Percentiles rank a stretch among this genome's conserved stretches.
phyloP scores from a whole-genome alignment of 2,113 vertebrate species.

The Cyanoramphus novaezelandiae region DNA sequence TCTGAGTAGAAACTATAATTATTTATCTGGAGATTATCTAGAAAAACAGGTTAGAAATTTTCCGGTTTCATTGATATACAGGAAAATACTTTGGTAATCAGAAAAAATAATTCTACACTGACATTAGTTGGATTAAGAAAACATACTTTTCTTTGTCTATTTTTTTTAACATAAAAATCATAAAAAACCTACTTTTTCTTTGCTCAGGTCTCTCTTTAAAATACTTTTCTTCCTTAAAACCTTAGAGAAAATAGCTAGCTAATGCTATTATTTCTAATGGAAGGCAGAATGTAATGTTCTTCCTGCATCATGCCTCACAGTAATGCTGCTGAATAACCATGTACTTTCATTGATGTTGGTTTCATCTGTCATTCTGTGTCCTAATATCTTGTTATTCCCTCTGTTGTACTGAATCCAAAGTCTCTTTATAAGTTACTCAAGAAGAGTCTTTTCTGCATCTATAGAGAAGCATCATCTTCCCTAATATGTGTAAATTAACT shows the following conservation, averaged over 20 bases:
- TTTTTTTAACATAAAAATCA: neutral
- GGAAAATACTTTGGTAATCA: neutral
- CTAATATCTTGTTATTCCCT: neutral
- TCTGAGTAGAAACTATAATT: neutral
- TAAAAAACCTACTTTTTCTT: neutral
- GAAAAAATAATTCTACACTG: neutral
- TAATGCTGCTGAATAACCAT: neutral
- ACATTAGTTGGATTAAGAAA: neutral
- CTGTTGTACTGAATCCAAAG: neutral
- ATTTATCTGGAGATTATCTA: neutral
- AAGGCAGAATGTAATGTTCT: neutral
- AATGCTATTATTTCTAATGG: conserved; percentile 2
- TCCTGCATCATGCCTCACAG: neutral
- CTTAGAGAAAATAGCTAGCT: neutral
- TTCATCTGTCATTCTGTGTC: neutral
- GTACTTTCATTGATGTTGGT: neutral
- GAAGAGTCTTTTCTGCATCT: neutral
- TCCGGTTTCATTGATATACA: neutral
- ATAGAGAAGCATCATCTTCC: neutral
- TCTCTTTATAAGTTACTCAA: neutral
- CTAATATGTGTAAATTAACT: neutral
- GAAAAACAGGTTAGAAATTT: neutral
- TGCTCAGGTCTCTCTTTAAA: neutral
- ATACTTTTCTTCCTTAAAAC: neutral
- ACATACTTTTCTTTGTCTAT: neutral